Conservation (phyloP, 2,888 invertebrate species). For the Ethmia dodecea region DNA sequence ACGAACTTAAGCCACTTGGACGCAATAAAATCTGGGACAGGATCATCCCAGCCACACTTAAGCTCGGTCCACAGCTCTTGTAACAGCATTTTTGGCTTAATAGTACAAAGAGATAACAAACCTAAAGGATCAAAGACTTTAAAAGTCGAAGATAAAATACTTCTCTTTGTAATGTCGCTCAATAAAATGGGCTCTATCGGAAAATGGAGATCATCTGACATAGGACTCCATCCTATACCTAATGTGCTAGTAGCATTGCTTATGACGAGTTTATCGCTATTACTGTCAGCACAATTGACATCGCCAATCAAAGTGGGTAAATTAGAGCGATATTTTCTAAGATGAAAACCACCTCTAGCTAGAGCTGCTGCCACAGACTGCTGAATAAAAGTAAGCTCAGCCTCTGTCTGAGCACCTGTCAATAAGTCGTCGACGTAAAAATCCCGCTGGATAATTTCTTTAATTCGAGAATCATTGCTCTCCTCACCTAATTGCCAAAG, state of each 20-base stretch:
- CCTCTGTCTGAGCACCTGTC: slow-evolving; percentile 6
- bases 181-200: not conserved
- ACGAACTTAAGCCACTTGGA: slow-evolving; percentile 4
- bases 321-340: slow-evolving; percentile 12
- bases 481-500: slow-evolving; percentile 13
- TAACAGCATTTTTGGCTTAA: slow-evolving; percentile 13
- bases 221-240: slow-evolving; percentile 13
- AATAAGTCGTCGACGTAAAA: slow-evolving; percentile 10
- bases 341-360: slow-evolving; percentile 5
- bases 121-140: slow-evolving; percentile 15
- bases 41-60: slow-evolving; percentile 10
- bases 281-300: not conserved
- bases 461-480: slow-evolving; percentile 1
- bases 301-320: not conserved
- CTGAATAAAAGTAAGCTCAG: slow-evolving; percentile 5
- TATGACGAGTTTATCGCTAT: not conserved
- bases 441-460: slow-evolving; percentile 3
- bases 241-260: slow-evolving; percentile 10
- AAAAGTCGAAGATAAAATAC: slow-evolving; percentile 8
- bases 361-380: slow-evolving; percentile 1
- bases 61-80: slow-evolving; percentile 9
- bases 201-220: slow-evolving; percentile 9
- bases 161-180: slow-evolving; percentile 13
- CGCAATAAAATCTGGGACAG: slow-evolving; percentile 1
- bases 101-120: slow-evolving; percentile 11